A percentile compares a stretch with the other conserved stretches of the same genome.
Evolutionary conservation across 2,797 vertebrate species (phyloP).

Genomic region (Lagorchestes hirsutus): DNA sequence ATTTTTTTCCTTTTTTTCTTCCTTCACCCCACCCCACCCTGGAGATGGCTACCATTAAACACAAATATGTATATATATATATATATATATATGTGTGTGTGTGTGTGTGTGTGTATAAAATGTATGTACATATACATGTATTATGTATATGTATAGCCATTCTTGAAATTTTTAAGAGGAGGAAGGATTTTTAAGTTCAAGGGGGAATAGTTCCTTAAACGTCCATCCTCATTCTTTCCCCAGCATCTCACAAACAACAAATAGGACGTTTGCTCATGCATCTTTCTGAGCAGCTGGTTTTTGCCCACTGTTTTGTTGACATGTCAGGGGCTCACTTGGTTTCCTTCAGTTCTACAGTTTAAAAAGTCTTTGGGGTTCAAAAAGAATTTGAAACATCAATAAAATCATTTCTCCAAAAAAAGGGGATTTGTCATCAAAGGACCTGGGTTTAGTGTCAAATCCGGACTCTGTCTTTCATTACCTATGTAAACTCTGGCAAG

Average conservation of each 20-base stretch:
- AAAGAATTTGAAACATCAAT: not conserved
- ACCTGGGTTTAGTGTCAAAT: not conserved
- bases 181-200: not conserved
- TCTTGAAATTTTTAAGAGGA: not conserved
- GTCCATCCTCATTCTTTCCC: not conserved
- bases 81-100: not conserved
- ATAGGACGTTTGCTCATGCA: conserved; percentile 9
- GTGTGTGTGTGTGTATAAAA: no score
- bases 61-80: not conserved
- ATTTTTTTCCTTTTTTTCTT: not conserved
- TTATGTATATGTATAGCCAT: not conserved
- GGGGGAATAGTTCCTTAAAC: not conserved
- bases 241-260: conserved; percentile 19
- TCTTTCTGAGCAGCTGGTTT: conserved; percentile 48
- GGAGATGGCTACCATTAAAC: not conserved
- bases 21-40: not conserved
- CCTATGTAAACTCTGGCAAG: not conserved
- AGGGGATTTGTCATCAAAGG: not conserved
- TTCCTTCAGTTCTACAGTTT: not conserved
- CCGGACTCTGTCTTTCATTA: not conserved
- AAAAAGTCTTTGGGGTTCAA: not conserved
- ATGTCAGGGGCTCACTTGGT: conserved; percentile 36
- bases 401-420: not conserved
- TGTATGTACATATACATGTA: no score
- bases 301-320: conserved; percentile 55